Evolutionary conservation across 2,113 vertebrate genomes (phyloP).

Genomic region (Capra hircus): DNA sequence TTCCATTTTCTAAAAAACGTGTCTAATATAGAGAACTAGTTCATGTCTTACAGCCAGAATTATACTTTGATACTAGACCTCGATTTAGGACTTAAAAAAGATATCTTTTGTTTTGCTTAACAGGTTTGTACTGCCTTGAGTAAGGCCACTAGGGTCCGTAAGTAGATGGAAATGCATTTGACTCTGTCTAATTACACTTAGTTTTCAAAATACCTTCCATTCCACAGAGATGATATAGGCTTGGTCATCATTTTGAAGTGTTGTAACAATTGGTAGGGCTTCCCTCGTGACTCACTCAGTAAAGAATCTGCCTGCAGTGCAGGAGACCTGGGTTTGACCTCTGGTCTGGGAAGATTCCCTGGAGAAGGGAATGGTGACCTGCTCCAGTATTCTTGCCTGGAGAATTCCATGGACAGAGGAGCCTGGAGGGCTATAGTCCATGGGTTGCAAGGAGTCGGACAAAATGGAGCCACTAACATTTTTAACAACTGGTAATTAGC

Average conservation of each 20-base stretch:
- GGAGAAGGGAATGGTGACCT: background rate
- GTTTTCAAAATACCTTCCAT: slow-evolving; percentile 22
- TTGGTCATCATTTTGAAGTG: slow-evolving; percentile 30
- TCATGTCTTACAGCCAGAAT: background rate
- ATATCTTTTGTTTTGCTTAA: slow-evolving; percentile 18
- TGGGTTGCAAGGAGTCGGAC: background rate
- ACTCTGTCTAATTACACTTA: background rate
- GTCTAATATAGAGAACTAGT: background rate
- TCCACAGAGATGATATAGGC: background rate
- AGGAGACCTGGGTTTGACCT: background rate
- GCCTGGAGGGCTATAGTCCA: background rate
- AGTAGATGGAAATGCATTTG: background rate
- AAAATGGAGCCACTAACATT: background rate
- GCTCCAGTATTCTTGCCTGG: background rate
- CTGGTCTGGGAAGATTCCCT: background rate
- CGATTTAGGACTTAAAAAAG: background rate
- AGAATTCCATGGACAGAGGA: background rate
- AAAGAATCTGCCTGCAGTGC: background rate
- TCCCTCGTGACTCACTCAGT: background rate
- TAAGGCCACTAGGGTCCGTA: background rate
- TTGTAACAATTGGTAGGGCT: slow-evolving; percentile 34
- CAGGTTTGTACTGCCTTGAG: background rate
- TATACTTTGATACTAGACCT: background rate
- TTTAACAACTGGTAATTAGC: slow-evolving; percentile 44
- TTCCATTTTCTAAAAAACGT: background rate